Percentiles rank a stretch among this genome's conserved stretches.
These are phyloP conservation scores for Invenusta paracnida DNA, from an alignment of 2,888 invertebrate genomes.

Conservation along the genomic window DNA sequence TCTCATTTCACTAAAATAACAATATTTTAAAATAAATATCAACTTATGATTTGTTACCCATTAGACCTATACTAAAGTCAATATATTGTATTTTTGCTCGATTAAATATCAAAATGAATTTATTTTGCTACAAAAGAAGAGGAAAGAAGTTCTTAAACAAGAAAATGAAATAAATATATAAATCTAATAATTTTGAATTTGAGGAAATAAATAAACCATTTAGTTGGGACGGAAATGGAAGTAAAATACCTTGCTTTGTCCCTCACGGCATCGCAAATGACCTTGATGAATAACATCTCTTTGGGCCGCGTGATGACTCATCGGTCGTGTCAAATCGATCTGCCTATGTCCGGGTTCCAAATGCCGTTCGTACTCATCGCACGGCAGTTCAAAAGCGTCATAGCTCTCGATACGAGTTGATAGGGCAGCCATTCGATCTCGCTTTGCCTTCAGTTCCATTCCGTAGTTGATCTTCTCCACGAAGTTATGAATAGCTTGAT, in stretches of 20 bases:
- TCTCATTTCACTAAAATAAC: too few relatives aligned
- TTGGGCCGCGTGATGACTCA: neutral
- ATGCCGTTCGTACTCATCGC: neutral
- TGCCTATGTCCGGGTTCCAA: neutral
- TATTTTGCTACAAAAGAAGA: too few relatives aligned
- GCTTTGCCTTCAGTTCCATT: conserved; percentile 6
- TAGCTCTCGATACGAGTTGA: neutral
- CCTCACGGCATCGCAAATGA: conserved; percentile 16
- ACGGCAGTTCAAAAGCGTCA: neutral
- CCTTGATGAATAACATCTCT: conserved; percentile 11
- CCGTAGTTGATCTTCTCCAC: conserved; percentile 7
- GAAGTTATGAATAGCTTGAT: neutral
- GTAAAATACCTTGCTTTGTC: neutral
- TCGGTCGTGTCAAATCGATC: neutral
- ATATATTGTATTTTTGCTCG: too few relatives aligned
- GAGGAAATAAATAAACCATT: too few relatives aligned
- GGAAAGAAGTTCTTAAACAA: too few relatives aligned
- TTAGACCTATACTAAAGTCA: too few relatives aligned
- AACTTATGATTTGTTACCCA: too few relatives aligned
- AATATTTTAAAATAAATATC: too few relatives aligned
- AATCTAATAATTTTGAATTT: too few relatives aligned
- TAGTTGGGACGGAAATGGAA: too few relatives aligned
- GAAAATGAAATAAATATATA: too few relatives aligned
- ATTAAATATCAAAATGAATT: too few relatives aligned
- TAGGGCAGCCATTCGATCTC: neutral